Base-by-base conservation (phyloP, 1,140 invertebrate genomes). In the Lineus longissimus region DNA sequence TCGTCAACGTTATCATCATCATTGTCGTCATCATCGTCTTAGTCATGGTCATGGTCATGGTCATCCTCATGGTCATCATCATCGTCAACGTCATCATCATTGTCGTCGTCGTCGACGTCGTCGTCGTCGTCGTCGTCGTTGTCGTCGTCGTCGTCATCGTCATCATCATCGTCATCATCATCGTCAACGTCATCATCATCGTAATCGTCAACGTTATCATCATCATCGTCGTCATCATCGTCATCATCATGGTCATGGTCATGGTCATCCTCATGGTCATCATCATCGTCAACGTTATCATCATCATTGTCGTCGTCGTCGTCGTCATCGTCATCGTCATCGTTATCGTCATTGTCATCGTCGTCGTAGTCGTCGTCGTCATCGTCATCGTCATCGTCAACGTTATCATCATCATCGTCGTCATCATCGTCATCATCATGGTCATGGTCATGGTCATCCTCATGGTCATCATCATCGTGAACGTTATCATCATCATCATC, bases 101-200 rank as follows among this genome's bases (percentile, higher is more conserved):
- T 41, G 23, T n/a, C 41, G 40, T 15, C 27, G n/a, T n/a, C n/a
- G n/a, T n/a, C n/a, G n/a, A n/a, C n/a, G n/a, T n/a, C n/a, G n/a
- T n/a, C n/a, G n/a, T n/a, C n/a, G n/a, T n/a, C n/a, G n/a, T n/a
- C n/a, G n/a, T n/a, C n/a, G n/a, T n/a, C n/a, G n/a, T n/a, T n/a
- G n/a, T n/a, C n/a, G n/a, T n/a, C n/a, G n/a, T n/a, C n/a, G n/a
- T n/a, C 59, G 13, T 55, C 59, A 19, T 55, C 2, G 13, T 55
- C 59, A 19, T 61, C 59, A 17, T 61, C 59, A 61, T 55, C 59
- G 2, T 55, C 59, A 61, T 55, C 59, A 61, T 61, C 59, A 55
- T 61, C 59, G 55, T 61, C 41, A 2, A 55, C 59, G 2, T 61
- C 59, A 61, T 61, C 59, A 61, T 61, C 1, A 0, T 61, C 59